These are phyloP conservation scores for Sinocyclocheilus grahami DNA, from an alignment of 2,113 vertebrate genomes.

Conservation along the genomic window DNA sequence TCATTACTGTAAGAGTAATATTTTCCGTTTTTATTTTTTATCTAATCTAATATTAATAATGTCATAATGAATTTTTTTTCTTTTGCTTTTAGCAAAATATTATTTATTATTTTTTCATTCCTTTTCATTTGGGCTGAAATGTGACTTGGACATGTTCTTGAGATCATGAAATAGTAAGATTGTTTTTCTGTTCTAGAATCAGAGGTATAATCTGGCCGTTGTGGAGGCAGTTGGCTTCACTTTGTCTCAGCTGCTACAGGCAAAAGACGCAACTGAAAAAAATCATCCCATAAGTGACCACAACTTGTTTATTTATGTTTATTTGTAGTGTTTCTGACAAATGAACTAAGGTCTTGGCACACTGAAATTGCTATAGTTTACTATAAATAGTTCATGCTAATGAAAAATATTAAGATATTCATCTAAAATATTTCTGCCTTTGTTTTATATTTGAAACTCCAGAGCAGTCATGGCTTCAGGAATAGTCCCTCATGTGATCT, in stretches of 20 bases:
- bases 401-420: not conserved
- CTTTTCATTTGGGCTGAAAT: not conserved
- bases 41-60: not conserved
- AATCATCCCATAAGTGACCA: slow-evolving; percentile 83
- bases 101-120: not conserved
- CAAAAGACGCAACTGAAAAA: slow-evolving; percentile 79
- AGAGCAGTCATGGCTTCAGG: slow-evolving; percentile 82
- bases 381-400: not conserved
- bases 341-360: not conserved
- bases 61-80: not conserved
- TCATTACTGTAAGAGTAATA: not conserved
- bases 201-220: slow-evolving; percentile 84
- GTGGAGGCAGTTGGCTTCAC: slow-evolving; percentile 89
- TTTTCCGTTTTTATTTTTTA: not conserved
- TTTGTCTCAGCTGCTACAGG: slow-evolving; percentile 92
- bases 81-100: not conserved
- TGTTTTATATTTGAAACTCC: not conserved
- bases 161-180: not conserved
- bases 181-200: slow-evolving; percentile 65
- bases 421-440: not conserved
- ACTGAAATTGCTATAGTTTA: not conserved
- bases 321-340: not conserved
- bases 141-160: not conserved
- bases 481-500: slow-evolving; percentile 81
- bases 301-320: not conserved